A percentile compares a stretch with the other conserved stretches of the same genome.
Conservation (phyloP, 30 jellyfish, hydroid and myxozoan species). For the Cassiopea xamachana region DNA sequence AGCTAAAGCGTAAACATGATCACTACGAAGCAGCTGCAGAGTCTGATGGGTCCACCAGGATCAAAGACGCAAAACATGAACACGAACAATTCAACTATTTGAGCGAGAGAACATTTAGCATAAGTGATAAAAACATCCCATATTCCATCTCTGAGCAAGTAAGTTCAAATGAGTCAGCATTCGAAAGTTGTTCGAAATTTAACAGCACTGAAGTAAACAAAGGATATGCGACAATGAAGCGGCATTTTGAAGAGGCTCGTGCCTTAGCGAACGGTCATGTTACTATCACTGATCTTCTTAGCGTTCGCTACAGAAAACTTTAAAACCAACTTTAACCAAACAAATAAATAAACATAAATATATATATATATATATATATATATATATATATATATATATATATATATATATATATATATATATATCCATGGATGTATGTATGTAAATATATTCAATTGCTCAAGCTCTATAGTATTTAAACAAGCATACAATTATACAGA, state of each 20-base stretch:
- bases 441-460: too few relatives aligned
- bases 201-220: not conserved
- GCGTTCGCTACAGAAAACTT: constrained; percentile 74
- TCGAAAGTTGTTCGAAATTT: constrained; percentile 11
- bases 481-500: too few relatives aligned
- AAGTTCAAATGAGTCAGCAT: not conserved
- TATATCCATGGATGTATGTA: too few relatives aligned
- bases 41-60: not conserved
- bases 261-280: constrained; percentile 58
- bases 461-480: too few relatives aligned
- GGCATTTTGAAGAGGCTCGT: constrained; percentile 73
- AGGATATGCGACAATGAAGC: constrained; percentile 1
- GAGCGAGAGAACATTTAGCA: not conserved
- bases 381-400: too few relatives aligned
- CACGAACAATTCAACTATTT: constrained; percentile 8
- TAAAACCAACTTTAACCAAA: not conserved
- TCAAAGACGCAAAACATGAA: not conserved
- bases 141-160: constrained; percentile 3
- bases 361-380: too few relatives aligned
- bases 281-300: constrained; percentile 41
- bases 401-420: too few relatives aligned
- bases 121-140: not conserved
- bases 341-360: too few relatives aligned
- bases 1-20: constrained; percentile 55
- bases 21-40: constrained; percentile 33